Evolutionary conservation across 1,140 invertebrate genomes (phyloP), one percentile per base, ranked within the genome.

Genomic region (Conus ventricosus): DNA sequence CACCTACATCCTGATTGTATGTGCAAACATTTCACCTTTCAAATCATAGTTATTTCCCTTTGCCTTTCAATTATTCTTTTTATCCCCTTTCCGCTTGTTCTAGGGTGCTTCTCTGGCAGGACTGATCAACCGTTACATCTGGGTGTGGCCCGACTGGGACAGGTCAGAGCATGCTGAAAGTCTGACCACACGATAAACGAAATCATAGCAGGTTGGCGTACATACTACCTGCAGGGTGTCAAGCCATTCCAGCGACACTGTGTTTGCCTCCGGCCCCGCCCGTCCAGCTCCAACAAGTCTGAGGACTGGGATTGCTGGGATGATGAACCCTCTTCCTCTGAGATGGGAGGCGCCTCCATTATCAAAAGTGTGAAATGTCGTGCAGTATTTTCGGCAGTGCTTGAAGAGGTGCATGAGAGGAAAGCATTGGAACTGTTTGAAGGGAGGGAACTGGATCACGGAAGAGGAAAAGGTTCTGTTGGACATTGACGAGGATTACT

Each of bases 101-200:
- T 88, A 94, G 93, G 89, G 87, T 57, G 91, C 93, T 25, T 90
- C 87, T 15, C 85, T 92, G 76, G 87, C 91, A 51, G 93, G 93
- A 15, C 78, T 94, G 5, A 88, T 93, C 23, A 85, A 89, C 53
- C 90, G 90, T 51, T 90, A 90, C 67, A 90, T 94, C n/a, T 94
- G 93, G 93, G 90, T 94, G 55, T 94, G 92, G 91, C 93, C 93
- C 17, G 87, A 63, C n/a, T 94, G 93, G 93, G 92, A 94, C 76
- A 76, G 82, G 13, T 71, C 86, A 8, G 89, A 90, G 39, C 89
- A 91, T 5, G 53, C n/a, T 0, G 89, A 91, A 82, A 90, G 23
- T 1, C 60, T 15, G 54, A 87, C 39, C 86, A 89, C 51, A n/a
- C 85, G 15, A 57, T 89, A 10, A 11, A 91, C 51, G 91, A 91